Base-by-base conservation (phyloP, 2,888 invertebrate species). In the Xanthorhoe spadicearia region DNA sequence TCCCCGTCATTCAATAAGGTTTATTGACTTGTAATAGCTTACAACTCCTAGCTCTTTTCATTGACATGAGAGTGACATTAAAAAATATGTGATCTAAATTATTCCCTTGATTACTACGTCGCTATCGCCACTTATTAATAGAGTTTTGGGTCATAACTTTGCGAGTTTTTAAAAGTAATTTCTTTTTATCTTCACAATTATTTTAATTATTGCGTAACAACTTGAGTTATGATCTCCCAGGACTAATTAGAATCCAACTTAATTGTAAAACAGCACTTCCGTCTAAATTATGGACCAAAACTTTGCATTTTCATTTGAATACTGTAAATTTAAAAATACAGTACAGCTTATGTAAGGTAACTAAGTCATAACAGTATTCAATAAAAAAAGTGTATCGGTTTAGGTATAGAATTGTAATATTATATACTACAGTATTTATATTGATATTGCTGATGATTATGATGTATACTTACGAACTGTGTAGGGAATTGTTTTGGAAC, bases 231-330 rank as follows among this genome's bases (percentile, higher is more conserved):
- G 61, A 66, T 53, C 55, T 62, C 57, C 58, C 55, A 58, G 61
- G 63, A 62, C 61, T 62, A 64, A 59, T 60, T 56, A 50, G 10
- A 54, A 62, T 32, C 48, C 70, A 19, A 23, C 54, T 55, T 48
- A 61, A 67, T 62, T 64, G 66, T 65, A 62, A 43, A 38, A 62
- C 46, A 60, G 60, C 54, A 55, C 10, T 61, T 54, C 57, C 35
- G 64, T 1, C 8, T 65, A 58, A 71, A 67, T 67, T 69, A 71
- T 69, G 64, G 49, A 51, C 7, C 38, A 52, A n/a, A 71, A 65
- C 60, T 71, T 66, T 61, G 61, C 49, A 23, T 68, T 66, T 60
- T 65, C 64, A 58, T 65, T 70, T 69, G 58, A 46, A 55, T 46
- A 55, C 46, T 66, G 62, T 59, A 64, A 49, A 49, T 19, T 2